Evolutionary conservation across 2,113 vertebrate genomes (phyloP).

Genomic region (Eulemur macaco): DNA sequence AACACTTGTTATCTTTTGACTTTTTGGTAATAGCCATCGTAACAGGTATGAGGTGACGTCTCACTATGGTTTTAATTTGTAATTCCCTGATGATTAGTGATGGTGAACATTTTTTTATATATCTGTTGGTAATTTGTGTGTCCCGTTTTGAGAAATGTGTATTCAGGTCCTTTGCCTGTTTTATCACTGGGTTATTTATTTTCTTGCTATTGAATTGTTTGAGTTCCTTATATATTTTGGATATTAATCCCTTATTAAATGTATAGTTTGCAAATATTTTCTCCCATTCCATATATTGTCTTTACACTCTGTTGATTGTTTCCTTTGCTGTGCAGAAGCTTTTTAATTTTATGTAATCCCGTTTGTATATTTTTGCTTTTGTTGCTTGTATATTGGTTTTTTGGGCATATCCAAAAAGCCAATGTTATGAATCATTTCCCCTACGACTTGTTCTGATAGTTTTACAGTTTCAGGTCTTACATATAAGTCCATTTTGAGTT

Average conservation of each 20-base stretch:
- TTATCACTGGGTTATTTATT: neutral
- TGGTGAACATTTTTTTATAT: neutral
- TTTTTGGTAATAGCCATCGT: neutral
- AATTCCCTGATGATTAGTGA: neutral
- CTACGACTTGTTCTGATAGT: no score
- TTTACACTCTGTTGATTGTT: neutral
- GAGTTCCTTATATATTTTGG: neutral
- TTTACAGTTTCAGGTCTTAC: no score
- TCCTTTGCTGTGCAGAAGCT: neutral
- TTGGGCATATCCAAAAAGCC: no score
- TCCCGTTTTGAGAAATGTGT: neutral
- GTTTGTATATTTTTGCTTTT: neutral
- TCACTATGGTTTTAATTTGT: neutral
- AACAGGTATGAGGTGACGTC: neutral
- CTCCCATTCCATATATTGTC: neutral
- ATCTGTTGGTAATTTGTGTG: neutral
- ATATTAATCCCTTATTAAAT: neutral
- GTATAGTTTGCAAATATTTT: neutral
- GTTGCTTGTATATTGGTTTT: neutral
- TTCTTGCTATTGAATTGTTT: neutral
- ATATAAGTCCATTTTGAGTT: neutral
- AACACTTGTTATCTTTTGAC: neutral
- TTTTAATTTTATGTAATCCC: neutral
- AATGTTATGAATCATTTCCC: no score
- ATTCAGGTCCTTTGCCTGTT: neutral